These are phyloP conservation scores for Tribolium madens DNA, from an alignment of 1,140 invertebrate species.

Conservation along the genomic window DNA sequence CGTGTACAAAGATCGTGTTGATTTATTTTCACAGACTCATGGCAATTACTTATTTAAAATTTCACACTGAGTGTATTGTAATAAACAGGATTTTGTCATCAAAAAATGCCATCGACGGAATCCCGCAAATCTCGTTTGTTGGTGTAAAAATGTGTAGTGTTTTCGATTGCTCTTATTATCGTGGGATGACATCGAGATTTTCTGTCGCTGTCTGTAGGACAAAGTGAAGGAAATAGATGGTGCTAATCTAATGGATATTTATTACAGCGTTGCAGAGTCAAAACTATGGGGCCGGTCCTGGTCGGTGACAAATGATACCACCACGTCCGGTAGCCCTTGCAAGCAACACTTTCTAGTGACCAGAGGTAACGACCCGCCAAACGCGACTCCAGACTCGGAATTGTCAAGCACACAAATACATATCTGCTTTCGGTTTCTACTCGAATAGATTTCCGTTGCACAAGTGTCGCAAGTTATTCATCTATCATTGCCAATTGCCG, in stretches of 20 bases:
- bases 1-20: not conserved
- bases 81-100: not conserved
- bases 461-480: slow-evolving; percentile 33
- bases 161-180: not conserved
- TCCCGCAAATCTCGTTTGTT: not conserved
- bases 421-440: slow-evolving; percentile 11
- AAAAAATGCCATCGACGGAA: not conserved
- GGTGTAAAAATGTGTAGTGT: not conserved
- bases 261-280: slow-evolving; percentile 34
- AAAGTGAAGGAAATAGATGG: slow-evolving; percentile 46
- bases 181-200: slow-evolving; percentile 1
- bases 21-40: slow-evolving; percentile 15
- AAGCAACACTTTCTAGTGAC: slow-evolving; percentile 52
- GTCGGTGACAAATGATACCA: slow-evolving; percentile 48
- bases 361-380: slow-evolving; percentile 51
- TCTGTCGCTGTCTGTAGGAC: slow-evolving; percentile 14
- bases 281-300: slow-evolving; percentile 20
- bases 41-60: slow-evolving; percentile 14
- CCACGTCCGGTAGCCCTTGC: slow-evolving; percentile 49
- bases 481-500: slow-evolving; percentile 38
- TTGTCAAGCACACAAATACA: slow-evolving; percentile 16
- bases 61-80: slow-evolving; percentile 8
- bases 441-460: slow-evolving; percentile 7
- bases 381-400: slow-evolving; percentile 35
- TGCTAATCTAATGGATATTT: slow-evolving; percentile 45